Percentiles rank a stretch among this genome's conserved stretches.
These are phyloP conservation scores for Odontamblyopus lacepedii DNA, from an alignment of 2,797 vertebrate genomes.

Conservation along the genomic window DNA sequence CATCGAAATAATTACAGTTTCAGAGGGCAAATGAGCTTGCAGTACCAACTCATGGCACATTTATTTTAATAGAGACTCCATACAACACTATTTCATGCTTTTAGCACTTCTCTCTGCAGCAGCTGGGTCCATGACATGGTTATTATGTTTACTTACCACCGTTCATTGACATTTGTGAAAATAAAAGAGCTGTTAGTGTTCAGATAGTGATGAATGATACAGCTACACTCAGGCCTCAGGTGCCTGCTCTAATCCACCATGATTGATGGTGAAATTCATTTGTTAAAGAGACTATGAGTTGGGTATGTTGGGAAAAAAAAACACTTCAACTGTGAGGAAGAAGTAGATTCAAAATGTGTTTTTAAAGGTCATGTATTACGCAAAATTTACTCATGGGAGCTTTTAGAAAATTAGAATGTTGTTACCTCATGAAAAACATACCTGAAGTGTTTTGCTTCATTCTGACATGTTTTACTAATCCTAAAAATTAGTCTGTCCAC, in stretches of 20 bases:
- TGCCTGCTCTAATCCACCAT: neutral
- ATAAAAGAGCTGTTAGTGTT: slow-evolving; percentile 19
- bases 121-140: slow-evolving; percentile 47
- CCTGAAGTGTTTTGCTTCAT: too few relatives aligned
- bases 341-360: too few relatives aligned
- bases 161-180: slow-evolving; percentile 26
- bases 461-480: too few relatives aligned
- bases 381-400: too few relatives aligned
- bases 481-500: too few relatives aligned
- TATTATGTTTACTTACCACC: slow-evolving; percentile 27
- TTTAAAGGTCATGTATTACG: too few relatives aligned
- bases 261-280: neutral
- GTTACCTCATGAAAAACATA: too few relatives aligned
- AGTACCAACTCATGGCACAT: slow-evolving; percentile 39
- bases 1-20: slow-evolving; percentile 49
- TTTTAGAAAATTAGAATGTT: too few relatives aligned
- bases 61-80: slow-evolving; percentile 56
- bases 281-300: neutral
- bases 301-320: too few relatives aligned
- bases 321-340: too few relatives aligned
- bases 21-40: slow-evolving; percentile 38
- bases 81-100: slow-evolving; percentile 36
- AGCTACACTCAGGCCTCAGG: neutral
- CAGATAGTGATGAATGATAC: slow-evolving; percentile 21
- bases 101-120: slow-evolving; percentile 39